Evolutionary conservation across 2,888 invertebrate species (phyloP), one percentile per base, ranked within the genome.

Genomic region (Apotomis turbidana): DNA sequence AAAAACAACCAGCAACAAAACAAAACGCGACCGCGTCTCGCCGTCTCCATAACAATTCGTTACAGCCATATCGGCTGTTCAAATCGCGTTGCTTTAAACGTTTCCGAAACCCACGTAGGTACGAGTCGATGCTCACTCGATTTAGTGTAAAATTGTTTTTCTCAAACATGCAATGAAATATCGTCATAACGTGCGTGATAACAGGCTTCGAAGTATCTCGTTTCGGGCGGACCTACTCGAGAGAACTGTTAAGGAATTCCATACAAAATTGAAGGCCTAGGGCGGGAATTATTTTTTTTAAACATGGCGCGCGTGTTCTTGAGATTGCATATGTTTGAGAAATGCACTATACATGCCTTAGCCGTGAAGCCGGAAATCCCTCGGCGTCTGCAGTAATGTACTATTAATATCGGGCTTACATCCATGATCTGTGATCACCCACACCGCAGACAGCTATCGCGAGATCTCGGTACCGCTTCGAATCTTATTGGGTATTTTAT

Each of bases 31-130:
- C n/a, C 46, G 36, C 61, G 71, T 71, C 67, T 62, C 38, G 46
- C 61, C 51, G 71, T 62, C 71, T 71, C 71, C 67, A 68, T 62
- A 52, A 55, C 67, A 62, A 71, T 71, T 71, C 67, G 67, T 71
- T 71, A 71, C 71, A 57, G 41, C 10, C 55, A 57, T 67, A 67
- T 71, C 71, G 71, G 67, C 61, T 68, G 67, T 71, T 71, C 67
- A 71, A 67, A 71, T 71, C 71, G 71, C 67, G 62, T 52, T 46
- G 71, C 71, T 68, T 27, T 62, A 69, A 61, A 58, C 67, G 68
- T 61, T 70, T 68, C 36, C 59, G 51, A 67, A 62, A 51, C 71
- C 71, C 71, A 71, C 71, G 71, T 67, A 10, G 44, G 55, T 52
- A 54, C 36, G 15, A 13, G 46, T 62, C 44, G 41, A 62, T 57